phyloP scores from a whole-genome alignment of 2,113 vertebrate species.

The Dasypus novemcinctus region DNA sequence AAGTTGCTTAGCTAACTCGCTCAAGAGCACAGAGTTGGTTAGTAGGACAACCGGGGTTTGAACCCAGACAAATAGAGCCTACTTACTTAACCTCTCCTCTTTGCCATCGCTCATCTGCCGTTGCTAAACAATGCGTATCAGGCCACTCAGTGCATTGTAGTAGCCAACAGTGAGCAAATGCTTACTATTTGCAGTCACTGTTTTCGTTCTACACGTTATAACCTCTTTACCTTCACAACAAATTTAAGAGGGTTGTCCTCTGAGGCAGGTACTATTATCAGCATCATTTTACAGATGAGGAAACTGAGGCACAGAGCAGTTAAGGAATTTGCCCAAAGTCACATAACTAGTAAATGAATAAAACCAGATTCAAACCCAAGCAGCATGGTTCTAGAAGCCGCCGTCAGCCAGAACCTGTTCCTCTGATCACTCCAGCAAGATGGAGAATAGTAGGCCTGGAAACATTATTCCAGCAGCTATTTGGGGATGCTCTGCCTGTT shows the following conservation, averaged over 20 bases:
- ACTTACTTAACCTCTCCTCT: not conserved
- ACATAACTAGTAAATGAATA: not conserved
- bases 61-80: not conserved
- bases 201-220: not conserved
- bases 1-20: not conserved
- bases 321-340: not conserved
- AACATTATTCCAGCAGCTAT: not conserved
- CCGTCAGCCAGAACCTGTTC: not conserved
- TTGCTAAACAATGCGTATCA: not conserved
- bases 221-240: not conserved
- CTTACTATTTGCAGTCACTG: not conserved
- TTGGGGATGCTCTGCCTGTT: not conserved
- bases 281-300: not conserved
- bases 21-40: not conserved
- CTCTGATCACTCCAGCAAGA: not conserved
- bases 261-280: not conserved
- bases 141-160: not conserved
- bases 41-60: not conserved
- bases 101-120: not conserved
- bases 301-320: not conserved
- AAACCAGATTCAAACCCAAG: not conserved
- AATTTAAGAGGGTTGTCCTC: not conserved
- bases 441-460: not conserved
- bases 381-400: not conserved
- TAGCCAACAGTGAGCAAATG: not conserved